These are phyloP conservation scores for Saccopteryx leptura DNA, from an alignment of 2,113 vertebrate genomes.

Conservation along the genomic window DNA sequence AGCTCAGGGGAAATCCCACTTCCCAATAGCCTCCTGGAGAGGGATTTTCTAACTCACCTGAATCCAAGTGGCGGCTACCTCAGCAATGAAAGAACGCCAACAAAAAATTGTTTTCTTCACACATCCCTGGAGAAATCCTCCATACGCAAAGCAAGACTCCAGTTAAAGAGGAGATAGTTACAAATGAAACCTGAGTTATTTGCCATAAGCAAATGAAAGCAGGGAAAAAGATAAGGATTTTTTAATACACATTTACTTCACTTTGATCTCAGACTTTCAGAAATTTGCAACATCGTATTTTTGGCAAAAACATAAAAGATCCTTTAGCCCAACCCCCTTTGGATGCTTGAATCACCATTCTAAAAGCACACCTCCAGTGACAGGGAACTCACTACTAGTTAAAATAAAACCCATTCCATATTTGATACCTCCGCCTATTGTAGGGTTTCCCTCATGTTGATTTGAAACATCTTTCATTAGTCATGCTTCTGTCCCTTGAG, in stretches of 20 bases:
- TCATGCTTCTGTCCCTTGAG: not conserved
- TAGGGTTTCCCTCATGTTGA: not conserved
- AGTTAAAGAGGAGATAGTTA: not conserved
- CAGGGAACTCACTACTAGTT: not conserved
- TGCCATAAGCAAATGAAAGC: not conserved
- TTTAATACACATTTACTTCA: not conserved
- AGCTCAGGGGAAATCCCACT: not conserved
- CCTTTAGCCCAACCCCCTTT: not conserved
- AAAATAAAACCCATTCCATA: not conserved
- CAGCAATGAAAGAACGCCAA: not conserved
- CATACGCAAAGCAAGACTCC: not conserved
- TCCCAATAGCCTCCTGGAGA: not conserved
- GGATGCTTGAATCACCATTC: not conserved
- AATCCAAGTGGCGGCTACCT: not conserved
- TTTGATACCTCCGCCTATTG: not conserved
- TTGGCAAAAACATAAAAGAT: slow-evolving; percentile 30
- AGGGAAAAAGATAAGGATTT: not conserved
- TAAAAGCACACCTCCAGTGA: not conserved
- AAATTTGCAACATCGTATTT: not conserved
- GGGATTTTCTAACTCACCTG: not conserved
- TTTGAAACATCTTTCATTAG: not conserved
- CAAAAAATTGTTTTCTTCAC: not conserved
- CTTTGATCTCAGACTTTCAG: not conserved
- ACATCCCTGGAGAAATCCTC: not conserved
- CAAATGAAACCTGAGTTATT: not conserved